Evolutionary conservation across 2,888 invertebrate genomes (phyloP).

Genomic region (Hanleya hanleyi): DNA sequence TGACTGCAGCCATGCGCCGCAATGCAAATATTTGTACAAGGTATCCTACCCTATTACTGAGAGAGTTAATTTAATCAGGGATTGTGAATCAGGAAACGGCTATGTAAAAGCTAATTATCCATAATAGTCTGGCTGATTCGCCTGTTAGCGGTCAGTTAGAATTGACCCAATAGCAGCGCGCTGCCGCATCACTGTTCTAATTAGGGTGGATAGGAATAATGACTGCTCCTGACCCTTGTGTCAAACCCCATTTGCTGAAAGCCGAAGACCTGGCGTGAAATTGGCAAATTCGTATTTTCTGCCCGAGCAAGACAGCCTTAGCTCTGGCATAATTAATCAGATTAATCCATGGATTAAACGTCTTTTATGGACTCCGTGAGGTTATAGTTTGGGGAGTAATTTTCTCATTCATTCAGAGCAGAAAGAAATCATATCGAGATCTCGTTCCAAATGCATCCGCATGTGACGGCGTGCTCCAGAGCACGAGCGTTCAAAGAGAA

Average conservation of each 20-base stretch:
- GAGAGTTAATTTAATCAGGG: slow-evolving; percentile 7
- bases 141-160: background rate
- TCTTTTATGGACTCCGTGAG: background rate
- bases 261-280: too few species aligned
- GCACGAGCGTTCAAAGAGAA: too few species aligned
- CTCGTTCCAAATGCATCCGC: too few species aligned
- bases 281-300: too few species aligned
- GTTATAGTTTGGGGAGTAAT: background rate
- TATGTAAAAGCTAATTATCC: slow-evolving; percentile 6
- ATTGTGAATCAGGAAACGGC: background rate
- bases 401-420: too few species aligned
- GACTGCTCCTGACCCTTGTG: too few species aligned
- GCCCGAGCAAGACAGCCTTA: too few species aligned
- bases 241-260: too few species aligned
- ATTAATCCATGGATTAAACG: background rate
- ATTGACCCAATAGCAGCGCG: background rate
- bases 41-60: background rate
- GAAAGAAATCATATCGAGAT: too few species aligned
- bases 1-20: too few species aligned
- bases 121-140: background rate
- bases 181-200: background rate
- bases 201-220: background rate
- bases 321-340: background rate
- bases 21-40: too few species aligned
- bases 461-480: too few species aligned